phyloP scores from a whole-genome alignment of 2,113 vertebrate species.

The Gymnobelideus leadbeateri region DNA sequence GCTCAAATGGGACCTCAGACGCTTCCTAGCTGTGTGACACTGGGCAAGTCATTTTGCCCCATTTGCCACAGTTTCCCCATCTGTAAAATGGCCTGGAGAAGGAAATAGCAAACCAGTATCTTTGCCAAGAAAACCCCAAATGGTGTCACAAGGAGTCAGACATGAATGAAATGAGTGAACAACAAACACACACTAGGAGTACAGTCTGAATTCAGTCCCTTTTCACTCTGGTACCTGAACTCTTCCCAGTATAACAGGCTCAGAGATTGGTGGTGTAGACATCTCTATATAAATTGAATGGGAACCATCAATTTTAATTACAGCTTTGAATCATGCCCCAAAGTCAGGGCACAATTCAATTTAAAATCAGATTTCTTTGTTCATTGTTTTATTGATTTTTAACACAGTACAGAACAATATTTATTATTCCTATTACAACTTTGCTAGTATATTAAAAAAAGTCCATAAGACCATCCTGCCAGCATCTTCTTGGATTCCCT shows the following conservation, averaged over 20 bases:
- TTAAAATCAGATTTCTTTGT: background rate
- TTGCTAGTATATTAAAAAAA: constrained; percentile 8
- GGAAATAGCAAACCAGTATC: background rate
- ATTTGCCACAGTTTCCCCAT: background rate
- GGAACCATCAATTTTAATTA: background rate
- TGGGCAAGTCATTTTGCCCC: background rate
- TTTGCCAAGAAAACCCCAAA: background rate
- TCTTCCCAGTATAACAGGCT: background rate
- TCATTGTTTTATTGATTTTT: background rate
- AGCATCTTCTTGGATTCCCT: background rate
- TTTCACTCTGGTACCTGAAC: background rate
- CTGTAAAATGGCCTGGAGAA: background rate
- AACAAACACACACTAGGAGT: too few species aligned
- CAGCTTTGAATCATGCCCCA: background rate
- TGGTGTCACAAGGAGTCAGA: too few species aligned
- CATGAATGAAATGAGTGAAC: background rate
- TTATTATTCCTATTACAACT: background rate
- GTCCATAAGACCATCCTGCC: background rate
- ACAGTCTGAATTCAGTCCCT: background rate
- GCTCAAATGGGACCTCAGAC: background rate
- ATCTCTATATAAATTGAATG: background rate
- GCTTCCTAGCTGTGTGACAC: background rate
- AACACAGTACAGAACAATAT: background rate
- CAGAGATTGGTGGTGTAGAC: background rate
- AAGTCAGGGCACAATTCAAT: background rate